Conservation (phyloP, 2,888 invertebrate species). For the Alviniconcha strummeri region DNA sequence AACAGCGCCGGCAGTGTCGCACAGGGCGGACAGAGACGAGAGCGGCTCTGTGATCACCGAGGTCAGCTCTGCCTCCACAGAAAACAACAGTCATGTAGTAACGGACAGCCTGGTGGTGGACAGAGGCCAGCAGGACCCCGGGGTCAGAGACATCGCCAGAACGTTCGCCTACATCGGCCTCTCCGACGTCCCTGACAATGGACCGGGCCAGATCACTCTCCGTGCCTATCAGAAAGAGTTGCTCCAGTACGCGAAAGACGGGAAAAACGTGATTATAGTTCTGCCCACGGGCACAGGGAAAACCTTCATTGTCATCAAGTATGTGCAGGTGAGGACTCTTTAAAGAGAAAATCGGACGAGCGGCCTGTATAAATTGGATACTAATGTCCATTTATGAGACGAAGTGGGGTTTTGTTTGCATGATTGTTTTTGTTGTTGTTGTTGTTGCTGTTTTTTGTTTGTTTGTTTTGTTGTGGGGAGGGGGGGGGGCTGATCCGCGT, state of each 20-base stretch:
- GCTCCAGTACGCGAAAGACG: not conserved
- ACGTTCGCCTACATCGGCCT: not conserved
- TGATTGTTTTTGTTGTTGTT: not conserved
- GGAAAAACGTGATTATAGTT: slow-evolving; percentile 11
- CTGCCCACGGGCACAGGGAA: slow-evolving; percentile 28
- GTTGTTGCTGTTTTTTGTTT: not conserved
- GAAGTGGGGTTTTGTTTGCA: not conserved
- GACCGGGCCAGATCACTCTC: not conserved
- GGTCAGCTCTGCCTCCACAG: not conserved
- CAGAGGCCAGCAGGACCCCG: not conserved
- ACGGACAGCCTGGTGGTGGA: no score
- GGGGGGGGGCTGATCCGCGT: no score
- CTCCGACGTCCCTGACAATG: not conserved
- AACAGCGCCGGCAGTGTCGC: not conserved
- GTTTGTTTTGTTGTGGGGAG: not conserved
- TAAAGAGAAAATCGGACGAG: no score
- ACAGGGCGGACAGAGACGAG: not conserved
- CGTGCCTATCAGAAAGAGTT: slow-evolving; percentile 18
- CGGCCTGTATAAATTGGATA: not conserved
- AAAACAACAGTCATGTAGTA: not conserved
- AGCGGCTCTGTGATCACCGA: not conserved
- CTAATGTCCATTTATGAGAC: no score
- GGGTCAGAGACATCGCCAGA: not conserved
- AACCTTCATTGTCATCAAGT: slow-evolving; percentile 16
- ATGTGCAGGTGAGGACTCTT: slow-evolving; percentile 10